phyloP scores from a whole-genome alignment of 2,888 invertebrate species.

The Platycnemis pennipes region DNA sequence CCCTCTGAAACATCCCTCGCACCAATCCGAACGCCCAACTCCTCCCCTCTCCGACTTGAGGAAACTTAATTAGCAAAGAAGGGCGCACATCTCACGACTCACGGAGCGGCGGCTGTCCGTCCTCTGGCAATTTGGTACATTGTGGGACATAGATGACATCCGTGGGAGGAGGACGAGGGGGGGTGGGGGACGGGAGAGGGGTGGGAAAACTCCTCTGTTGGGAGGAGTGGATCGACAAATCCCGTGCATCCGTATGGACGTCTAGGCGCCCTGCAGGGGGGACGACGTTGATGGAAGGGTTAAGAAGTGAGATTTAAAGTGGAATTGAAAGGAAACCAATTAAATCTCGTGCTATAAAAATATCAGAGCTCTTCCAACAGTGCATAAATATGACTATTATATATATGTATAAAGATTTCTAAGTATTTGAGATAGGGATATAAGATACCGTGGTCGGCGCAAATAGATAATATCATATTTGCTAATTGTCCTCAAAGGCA shows the following conservation, averaged over 20 bases:
- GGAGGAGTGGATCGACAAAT: constrained; percentile 1
- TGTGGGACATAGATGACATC: constrained; percentile 25
- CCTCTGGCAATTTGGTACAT: constrained; percentile 7
- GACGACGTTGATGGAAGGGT: too few species aligned
- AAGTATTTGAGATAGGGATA: too few species aligned
- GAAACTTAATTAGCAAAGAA: constrained; percentile 36
- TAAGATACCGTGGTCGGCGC: too few species aligned
- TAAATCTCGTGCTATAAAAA: too few species aligned
- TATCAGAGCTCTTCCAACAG: too few species aligned
- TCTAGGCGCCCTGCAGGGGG: neutral
- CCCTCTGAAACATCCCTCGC: neutral
- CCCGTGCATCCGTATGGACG: neutral
- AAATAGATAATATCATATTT: too few species aligned
- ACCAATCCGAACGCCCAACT: neutral
- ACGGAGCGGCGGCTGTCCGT: neutral
- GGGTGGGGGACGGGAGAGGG: neutral
- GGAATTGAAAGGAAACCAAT: too few species aligned
- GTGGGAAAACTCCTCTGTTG: neutral
- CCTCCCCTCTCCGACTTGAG: neutral
- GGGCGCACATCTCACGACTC: neutral
- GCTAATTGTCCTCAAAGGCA: too few species aligned
- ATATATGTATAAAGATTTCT: too few species aligned
- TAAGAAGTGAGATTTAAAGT: too few species aligned
- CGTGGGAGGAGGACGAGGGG: neutral
- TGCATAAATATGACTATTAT: too few species aligned